Evolutionary conservation across 2,797 vertebrate species (phyloP), one percentile per base, ranked within the genome.

Genomic region (Poeciliopsis gracilis): DNA sequence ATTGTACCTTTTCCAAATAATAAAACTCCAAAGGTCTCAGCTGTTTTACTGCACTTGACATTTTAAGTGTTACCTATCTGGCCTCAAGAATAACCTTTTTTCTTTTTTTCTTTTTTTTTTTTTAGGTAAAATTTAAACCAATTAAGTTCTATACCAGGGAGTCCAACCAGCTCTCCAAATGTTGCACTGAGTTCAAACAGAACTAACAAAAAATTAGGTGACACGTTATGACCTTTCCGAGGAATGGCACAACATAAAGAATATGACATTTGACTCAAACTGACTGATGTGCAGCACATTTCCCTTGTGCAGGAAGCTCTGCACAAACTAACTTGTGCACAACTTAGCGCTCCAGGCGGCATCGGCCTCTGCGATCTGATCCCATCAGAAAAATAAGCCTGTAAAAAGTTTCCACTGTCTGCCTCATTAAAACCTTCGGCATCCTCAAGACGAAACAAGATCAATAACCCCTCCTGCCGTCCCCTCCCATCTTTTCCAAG

Each of bases 401-500:
- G 77, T 71, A 78, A 66, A 84, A 88, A 73, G 77, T 88, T 93
- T 92, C 89, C 88, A 88, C 84, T 84, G 82, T 80, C 83, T 77
- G 76, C 57, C 41, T 88, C 78, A 83, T 87, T 90, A 83, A 89
- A 91, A 85, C 80, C 61, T 47, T 33, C 73, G 28, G 81, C 72
- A 66, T 85, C 43, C 72, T 51, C 28, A 33, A 82, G 88, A 90
- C 86, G 84, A 89, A 89, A 91, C 83, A 51, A 76, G 80, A 84
- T 79, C 51, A 90, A 83, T 88, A 72, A 84, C 85, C 80, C 72
- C 80, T 49, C 79, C 86, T 91, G 80, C 89, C 86, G 11, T 6
- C 49, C 2, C 49, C 6, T 8, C 1, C 20, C 80, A 77, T 73
- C 67, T 74, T 74, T 82, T 85, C 73, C 73, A 77, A 88, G 51